Percentiles rank a stretch among this genome's conserved stretches.
Conservation (phyloP, 2,797 vertebrate genomes). For the Danio albolineatus region DNA sequence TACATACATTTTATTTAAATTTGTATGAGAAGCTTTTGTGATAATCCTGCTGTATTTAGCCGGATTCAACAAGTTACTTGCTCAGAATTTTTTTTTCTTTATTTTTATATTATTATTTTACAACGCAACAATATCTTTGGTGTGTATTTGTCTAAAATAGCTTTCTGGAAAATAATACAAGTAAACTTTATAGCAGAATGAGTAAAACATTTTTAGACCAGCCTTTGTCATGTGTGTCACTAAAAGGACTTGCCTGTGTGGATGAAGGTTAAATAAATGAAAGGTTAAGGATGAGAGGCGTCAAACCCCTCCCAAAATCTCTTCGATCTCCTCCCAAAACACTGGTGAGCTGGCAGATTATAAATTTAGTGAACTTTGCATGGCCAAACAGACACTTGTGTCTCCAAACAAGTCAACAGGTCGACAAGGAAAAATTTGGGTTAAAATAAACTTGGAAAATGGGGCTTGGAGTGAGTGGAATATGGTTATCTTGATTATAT, state of each 20-base stretch:
- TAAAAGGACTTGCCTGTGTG: slow-evolving; percentile 49
- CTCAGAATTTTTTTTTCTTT: background rate
- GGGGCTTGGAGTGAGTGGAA: slow-evolving; percentile 82
- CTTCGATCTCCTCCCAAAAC: slow-evolving; percentile 63
- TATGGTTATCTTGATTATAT: slow-evolving; percentile 54
- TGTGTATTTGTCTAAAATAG: no score
- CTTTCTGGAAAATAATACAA: no score
- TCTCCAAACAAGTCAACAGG: slow-evolving; percentile 55
- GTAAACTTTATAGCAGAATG: background rate
- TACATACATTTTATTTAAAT: background rate
- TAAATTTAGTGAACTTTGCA: slow-evolving; percentile 70
- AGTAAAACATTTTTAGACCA: background rate
- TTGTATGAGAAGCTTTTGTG: background rate
- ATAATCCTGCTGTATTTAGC: no score
- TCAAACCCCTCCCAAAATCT: slow-evolving; percentile 29
- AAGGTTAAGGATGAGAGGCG: slow-evolving; percentile 37
- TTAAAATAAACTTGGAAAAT: slow-evolving; percentile 72
- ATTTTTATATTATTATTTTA: no score
- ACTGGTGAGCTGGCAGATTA: slow-evolving; percentile 71
- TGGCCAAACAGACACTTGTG: slow-evolving; percentile 69
- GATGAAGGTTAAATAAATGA: slow-evolving; percentile 58
- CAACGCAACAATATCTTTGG: no score
- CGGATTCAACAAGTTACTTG: no score
- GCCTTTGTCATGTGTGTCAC: slow-evolving; percentile 43
- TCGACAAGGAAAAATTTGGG: slow-evolving; percentile 69